Percentiles rank a stretch among this genome's conserved stretches.
Conservation (phyloP, 2,888 invertebrate species). For the Pardosa pseudoannulata region DNA sequence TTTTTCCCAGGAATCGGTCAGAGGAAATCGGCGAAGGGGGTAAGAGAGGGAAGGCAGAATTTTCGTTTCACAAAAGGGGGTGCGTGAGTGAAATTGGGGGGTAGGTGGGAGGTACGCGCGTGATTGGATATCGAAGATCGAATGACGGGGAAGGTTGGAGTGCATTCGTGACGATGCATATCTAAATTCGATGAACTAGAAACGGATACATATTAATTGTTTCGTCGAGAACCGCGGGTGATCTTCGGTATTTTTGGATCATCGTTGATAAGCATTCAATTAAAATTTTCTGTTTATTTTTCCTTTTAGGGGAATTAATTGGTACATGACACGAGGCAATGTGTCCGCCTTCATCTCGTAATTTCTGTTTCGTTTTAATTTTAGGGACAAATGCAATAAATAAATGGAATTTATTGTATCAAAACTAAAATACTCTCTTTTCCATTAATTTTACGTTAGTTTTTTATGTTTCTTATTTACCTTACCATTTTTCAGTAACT, state of each 20-base stretch:
- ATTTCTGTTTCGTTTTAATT: too few species aligned
- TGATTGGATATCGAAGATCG: constrained; percentile 19
- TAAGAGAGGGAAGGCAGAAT: background rate
- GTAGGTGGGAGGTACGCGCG: background rate
- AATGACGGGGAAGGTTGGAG: constrained; percentile 14
- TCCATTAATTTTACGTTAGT: too few species aligned
- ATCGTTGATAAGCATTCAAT: background rate
- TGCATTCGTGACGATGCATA: constrained; percentile 16
- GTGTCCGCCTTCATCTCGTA: too few species aligned
- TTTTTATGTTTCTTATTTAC: too few species aligned
- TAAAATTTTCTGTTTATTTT: background rate
- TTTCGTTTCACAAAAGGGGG: background rate
- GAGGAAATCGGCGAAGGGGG: background rate
- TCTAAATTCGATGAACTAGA: constrained; percentile 19
- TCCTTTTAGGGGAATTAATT: background rate
- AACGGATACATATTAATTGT: constrained; percentile 14
- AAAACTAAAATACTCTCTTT: too few species aligned
- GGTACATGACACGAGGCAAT: background rate
- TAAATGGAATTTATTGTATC: too few species aligned
- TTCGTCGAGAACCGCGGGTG: too few species aligned
- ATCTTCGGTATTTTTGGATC: background rate
- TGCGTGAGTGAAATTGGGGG: background rate
- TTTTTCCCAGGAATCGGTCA: constrained; percentile 15
- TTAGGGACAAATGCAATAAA: too few species aligned
- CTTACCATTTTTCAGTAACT: too few species aligned